A percentile compares a stretch with the other conserved stretches of the same genome.
Evolutionary conservation across 2,113 vertebrate species (phyloP).

Genomic region (Melanostigma gelatinosum): DNA sequence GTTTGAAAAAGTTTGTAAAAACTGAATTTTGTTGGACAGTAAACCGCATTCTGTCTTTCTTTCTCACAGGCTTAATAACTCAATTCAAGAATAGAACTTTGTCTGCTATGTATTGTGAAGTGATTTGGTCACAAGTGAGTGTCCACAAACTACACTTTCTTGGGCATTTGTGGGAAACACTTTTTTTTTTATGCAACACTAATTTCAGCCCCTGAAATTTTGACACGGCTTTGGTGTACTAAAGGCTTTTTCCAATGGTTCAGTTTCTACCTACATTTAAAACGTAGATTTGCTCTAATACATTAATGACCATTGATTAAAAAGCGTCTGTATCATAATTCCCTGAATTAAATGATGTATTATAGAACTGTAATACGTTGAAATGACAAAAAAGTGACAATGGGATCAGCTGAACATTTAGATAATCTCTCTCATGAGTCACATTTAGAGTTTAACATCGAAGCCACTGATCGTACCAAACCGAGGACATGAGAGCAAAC

Average conservation of each 20-base stretch:
- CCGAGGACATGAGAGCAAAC: conserved; percentile 38
- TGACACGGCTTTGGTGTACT: background rate
- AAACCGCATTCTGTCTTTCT: background rate
- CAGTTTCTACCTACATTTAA: background rate
- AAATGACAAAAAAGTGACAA: background rate
- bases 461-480: conserved; percentile 24
- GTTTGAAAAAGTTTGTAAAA: background rate
- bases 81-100: background rate
- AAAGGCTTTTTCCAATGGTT: background rate
- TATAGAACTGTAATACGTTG: background rate
- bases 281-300: background rate
- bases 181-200: background rate
- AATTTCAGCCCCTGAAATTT: background rate
- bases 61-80: background rate
- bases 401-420: conserved; percentile 24
- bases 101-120: background rate
- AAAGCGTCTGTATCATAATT: too few relatives aligned
- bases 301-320: background rate
- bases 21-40: background rate
- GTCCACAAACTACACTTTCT: background rate
- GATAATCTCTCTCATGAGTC: conserved; percentile 34
- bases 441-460: background rate
- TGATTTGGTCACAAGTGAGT: background rate
- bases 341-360: background rate
- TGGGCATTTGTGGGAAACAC: background rate